Percentiles rank a stretch among this genome's conserved stretches.
Conservation (phyloP, 2,797 vertebrate species). For the Mus minutoides region DNA sequence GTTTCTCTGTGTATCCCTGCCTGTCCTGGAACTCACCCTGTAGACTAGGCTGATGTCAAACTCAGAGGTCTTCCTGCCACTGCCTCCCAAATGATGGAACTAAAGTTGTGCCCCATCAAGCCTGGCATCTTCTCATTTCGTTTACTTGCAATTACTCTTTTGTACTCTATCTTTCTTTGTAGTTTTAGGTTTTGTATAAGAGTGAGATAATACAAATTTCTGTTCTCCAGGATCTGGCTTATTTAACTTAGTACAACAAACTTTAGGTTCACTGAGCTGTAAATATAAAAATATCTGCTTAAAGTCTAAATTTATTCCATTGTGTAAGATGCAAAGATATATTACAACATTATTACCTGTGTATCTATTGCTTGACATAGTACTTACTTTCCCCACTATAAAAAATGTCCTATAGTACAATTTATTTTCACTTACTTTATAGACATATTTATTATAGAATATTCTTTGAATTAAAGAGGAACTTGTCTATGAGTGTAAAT, state of each 20-base stretch:
- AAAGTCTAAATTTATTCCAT: background rate
- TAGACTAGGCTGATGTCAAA: background rate
- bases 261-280: background rate
- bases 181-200: background rate
- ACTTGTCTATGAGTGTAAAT: constrained; percentile 14
- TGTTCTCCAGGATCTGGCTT: background rate
- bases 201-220: background rate
- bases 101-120: background rate
- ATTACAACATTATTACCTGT: background rate
- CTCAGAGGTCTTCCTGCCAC: background rate
- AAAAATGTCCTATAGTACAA: constrained; percentile 59
- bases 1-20: no score
- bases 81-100: background rate
- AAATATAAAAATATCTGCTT: background rate
- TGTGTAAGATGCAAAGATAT: background rate
- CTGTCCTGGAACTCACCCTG: background rate
- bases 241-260: background rate
- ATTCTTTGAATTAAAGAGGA: constrained; percentile 64
- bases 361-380: constrained; percentile 61
- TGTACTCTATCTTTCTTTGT: background rate
- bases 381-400: constrained; percentile 41
- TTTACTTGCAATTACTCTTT: background rate
- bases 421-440: constrained; percentile 86
- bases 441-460: constrained; percentile 61
- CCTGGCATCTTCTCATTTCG: background rate